Percentiles rank a stretch among this genome's conserved stretches.
Conservation (phyloP, 1,140 invertebrate species). For the Mactra quadrangularis region DNA sequence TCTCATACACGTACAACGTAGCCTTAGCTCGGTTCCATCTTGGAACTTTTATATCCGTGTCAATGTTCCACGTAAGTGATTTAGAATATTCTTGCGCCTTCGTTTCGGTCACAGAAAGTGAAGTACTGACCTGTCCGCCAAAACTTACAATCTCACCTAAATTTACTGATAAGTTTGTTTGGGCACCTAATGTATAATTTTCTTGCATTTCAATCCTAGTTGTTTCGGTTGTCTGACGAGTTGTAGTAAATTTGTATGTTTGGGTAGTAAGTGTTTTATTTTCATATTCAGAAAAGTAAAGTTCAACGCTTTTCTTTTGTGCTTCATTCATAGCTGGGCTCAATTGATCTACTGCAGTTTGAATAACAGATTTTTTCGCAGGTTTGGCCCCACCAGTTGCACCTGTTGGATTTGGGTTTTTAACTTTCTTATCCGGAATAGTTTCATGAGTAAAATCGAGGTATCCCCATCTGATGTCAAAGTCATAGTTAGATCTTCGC, state of each 20-base stretch:
- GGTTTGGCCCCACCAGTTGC: not conserved
- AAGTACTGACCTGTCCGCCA: slow-evolving; percentile 23
- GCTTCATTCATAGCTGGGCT: not conserved
- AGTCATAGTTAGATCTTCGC: slow-evolving; percentile 10
- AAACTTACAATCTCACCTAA: slow-evolving; percentile 46
- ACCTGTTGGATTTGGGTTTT: not conserved
- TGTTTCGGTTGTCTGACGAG: slow-evolving; percentile 34
- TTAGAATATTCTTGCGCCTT: slow-evolving; percentile 41
- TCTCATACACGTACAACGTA: slow-evolving; percentile 40
- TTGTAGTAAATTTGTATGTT: slow-evolving; percentile 45
- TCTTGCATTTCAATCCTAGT: slow-evolving; percentile 56
- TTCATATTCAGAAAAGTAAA: slow-evolving; percentile 57
- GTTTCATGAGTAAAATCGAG: slow-evolving; percentile 52
- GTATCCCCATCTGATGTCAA: slow-evolving; percentile 62
- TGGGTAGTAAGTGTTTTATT: slow-evolving; percentile 38
- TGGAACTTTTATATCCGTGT: slow-evolving; percentile 50
- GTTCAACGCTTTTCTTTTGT: slow-evolving; percentile 10
- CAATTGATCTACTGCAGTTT: not conserved
- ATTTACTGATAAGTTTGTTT: slow-evolving; percentile 51
- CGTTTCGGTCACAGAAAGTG: slow-evolving; percentile 51
- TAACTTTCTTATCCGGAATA: not conserved
- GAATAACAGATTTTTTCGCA: not conserved
- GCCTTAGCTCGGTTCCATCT: slow-evolving; percentile 43
- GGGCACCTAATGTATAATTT: slow-evolving; percentile 55
- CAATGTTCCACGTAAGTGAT: slow-evolving; percentile 47